phyloP scores from a whole-genome alignment of 2,113 vertebrate genomes.

The Perccottus glenii region DNA sequence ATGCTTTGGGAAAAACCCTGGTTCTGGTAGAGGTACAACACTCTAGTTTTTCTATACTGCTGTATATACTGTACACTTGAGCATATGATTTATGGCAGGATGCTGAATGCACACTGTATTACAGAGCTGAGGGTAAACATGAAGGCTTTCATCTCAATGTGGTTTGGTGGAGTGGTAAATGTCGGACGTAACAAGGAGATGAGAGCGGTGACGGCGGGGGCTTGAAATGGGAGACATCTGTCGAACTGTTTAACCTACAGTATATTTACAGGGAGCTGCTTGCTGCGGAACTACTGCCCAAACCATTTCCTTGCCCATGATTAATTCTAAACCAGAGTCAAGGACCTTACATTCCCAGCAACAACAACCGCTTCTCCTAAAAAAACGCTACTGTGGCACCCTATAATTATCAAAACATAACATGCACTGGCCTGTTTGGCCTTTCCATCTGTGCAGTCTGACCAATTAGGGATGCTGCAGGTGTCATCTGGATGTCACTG shows the following conservation, averaged over 20 bases:
- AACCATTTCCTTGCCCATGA: conserved; percentile 60
- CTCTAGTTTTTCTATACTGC: not conserved
- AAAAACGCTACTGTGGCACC: conserved; percentile 40
- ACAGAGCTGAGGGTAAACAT: conserved; percentile 23
- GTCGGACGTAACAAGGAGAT: conserved; percentile 50
- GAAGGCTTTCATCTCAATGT: conserved; percentile 55
- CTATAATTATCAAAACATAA: conserved; percentile 70
- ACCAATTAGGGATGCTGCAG: conserved; percentile 61
- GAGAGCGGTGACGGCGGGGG: conserved; percentile 3
- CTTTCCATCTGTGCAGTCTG: conserved; percentile 40
- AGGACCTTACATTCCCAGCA: conserved; percentile 50
- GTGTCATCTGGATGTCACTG: conserved; percentile 41
- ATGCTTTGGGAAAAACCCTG: not conserved
- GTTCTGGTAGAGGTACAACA: not conserved
- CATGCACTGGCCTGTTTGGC: conserved; percentile 54
- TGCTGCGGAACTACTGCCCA: conserved; percentile 11
- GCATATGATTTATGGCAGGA: conserved; percentile 24
- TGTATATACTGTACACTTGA: not conserved
- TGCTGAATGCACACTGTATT: conserved; percentile 18
- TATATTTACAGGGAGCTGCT: conserved; percentile 41
- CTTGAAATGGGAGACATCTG: conserved; percentile 62
- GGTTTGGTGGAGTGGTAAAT: conserved; percentile 46
- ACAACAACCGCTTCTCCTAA: conserved; percentile 47
- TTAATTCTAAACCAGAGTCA: conserved; percentile 52
- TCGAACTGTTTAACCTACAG: conserved; percentile 58